Conservation (phyloP, 2,888 invertebrate genomes). For the Operophtera brumata region DNA sequence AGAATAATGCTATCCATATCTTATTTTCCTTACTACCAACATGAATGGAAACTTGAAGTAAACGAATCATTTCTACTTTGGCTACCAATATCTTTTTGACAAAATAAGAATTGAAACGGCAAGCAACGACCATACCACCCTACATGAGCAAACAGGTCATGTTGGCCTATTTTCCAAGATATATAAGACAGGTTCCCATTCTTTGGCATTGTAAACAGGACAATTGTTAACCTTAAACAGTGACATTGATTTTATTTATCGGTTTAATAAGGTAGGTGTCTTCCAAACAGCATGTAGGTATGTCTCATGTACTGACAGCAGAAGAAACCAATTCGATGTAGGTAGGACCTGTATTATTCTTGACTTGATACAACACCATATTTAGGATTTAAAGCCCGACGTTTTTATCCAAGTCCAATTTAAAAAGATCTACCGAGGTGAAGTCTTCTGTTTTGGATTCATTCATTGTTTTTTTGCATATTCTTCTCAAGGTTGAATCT, state of each 20-base stretch:
- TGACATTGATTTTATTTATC: conserved; percentile 51
- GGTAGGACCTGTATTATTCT: conserved; percentile 19
- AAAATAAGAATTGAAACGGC: conserved; percentile 7
- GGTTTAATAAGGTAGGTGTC: conserved; percentile 12
- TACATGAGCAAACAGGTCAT: conserved; percentile 5
- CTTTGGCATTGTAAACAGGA: conserved; percentile 51
- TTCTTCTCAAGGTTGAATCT: neutral
- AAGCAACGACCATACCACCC: conserved; percentile 10
- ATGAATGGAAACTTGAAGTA: too few relatives aligned
- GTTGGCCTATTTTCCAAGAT: conserved; percentile 44
- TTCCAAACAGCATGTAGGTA: conserved; percentile 5
- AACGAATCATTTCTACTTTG: neutral
- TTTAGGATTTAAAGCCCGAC: conserved; percentile 7
- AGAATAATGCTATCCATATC: too few relatives aligned
- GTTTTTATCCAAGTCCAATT: conserved; percentile 15
- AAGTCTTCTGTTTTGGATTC: neutral
- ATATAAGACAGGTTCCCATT: conserved; percentile 44
- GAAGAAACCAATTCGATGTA: conserved; percentile 10
- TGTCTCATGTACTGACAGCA: conserved; percentile 8
- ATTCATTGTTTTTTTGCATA: neutral
- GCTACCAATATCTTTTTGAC: neutral
- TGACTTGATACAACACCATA: conserved; percentile 20
- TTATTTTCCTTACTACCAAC: too few relatives aligned
- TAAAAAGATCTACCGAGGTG: conserved; percentile 1
- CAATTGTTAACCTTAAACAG: conserved; percentile 55